A percentile compares a stretch with the other conserved stretches of the same genome.
Evolutionary conservation across 2,888 invertebrate species (phyloP).

Genomic region (Diarsia rubi): DNA sequence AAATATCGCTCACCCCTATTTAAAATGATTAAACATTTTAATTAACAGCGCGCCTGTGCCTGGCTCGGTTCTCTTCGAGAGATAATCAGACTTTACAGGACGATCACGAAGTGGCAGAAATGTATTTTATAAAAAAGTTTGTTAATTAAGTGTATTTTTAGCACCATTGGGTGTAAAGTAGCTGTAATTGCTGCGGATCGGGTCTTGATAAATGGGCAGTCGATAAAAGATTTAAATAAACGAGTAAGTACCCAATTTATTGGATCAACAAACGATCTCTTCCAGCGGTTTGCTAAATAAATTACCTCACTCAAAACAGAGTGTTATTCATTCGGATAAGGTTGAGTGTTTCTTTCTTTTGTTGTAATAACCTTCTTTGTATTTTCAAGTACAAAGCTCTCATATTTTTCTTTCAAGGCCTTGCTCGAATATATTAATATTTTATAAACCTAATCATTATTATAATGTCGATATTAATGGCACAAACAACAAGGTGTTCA

Average conservation of each 20-base stretch:
- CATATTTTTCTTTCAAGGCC: slow-evolving; percentile 3
- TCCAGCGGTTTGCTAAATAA: slow-evolving; percentile 13
- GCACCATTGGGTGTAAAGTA: slow-evolving; percentile 50
- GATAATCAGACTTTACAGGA: slow-evolving; percentile 50
- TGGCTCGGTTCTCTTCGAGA: slow-evolving; percentile 40
- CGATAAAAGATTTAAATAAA: slow-evolving; percentile 39
- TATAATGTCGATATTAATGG: slow-evolving; percentile 30
- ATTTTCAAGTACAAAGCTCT: slow-evolving; percentile 18
- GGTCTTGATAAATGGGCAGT: slow-evolving; percentile 43
- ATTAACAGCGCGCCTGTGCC: slow-evolving; percentile 35
- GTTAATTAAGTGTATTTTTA: slow-evolving; percentile 63
- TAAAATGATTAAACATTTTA: slow-evolving; percentile 54
- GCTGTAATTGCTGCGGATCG: slow-evolving; percentile 43
- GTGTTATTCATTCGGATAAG: slow-evolving; percentile 11
- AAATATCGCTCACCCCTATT: slow-evolving; percentile 21
- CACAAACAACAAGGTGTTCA: slow-evolving; percentile 56
- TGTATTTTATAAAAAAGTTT: slow-evolving; percentile 44
- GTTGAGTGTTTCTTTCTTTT: slow-evolving; percentile 3
- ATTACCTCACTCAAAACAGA: neutral
- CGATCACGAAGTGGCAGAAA: slow-evolving; percentile 36
- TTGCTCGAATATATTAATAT: neutral
- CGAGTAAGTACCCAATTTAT: slow-evolving; percentile 15
- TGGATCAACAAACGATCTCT: slow-evolving; percentile 11
- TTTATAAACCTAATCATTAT: slow-evolving; percentile 5
- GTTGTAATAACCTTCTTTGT: slow-evolving; percentile 10